Percentiles rank a stretch among this genome's conserved stretches.
These are phyloP conservation scores for Lepisosteus osseus DNA, from an alignment of 2,113 vertebrate genomes.

Conservation along the genomic window DNA sequence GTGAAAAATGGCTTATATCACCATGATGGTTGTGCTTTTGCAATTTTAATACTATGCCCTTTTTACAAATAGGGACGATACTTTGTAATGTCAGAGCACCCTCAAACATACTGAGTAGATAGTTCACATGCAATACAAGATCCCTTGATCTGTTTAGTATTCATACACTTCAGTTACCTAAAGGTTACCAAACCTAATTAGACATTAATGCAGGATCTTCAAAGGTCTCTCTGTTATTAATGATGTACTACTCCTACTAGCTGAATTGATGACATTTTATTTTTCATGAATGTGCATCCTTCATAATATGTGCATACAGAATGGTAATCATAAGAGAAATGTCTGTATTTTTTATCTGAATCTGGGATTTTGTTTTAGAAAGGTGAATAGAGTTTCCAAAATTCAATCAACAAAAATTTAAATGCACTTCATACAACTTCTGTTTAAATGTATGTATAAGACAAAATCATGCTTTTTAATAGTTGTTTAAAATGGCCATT, in stretches of 20 bases:
- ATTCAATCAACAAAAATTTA: no score
- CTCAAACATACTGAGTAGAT: conserved; percentile 56
- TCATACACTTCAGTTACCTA: conserved; percentile 65
- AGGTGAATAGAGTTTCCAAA: no score
- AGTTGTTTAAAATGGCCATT: no score
- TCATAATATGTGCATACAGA: conserved; percentile 61
- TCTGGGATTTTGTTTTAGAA: no score
- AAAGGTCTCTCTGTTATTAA: conserved; percentile 71
- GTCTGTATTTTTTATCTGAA: no score
- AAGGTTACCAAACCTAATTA: conserved; percentile 75
- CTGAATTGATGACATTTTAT: conserved; percentile 54
- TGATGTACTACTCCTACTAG: conserved; percentile 64
- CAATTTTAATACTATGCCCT: conserved; percentile 56
- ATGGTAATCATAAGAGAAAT: conserved; percentile 18
- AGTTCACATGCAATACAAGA: conserved; percentile 62
- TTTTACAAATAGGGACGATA: conserved; percentile 44
- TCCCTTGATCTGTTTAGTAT: conserved; percentile 62
- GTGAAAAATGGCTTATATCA: conserved; percentile 46
- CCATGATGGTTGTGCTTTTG: conserved; percentile 47
- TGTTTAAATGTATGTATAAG: no score
- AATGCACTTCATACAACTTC: no score
- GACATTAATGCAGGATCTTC: conserved; percentile 73
- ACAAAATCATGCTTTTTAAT: no score
- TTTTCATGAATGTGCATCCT: conserved; percentile 39
- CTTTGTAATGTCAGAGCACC: conserved; percentile 54